Evolutionary conservation across 2,113 vertebrate genomes (phyloP), one percentile per base, ranked within the genome.

Genomic region (Polyodon spathula): DNA sequence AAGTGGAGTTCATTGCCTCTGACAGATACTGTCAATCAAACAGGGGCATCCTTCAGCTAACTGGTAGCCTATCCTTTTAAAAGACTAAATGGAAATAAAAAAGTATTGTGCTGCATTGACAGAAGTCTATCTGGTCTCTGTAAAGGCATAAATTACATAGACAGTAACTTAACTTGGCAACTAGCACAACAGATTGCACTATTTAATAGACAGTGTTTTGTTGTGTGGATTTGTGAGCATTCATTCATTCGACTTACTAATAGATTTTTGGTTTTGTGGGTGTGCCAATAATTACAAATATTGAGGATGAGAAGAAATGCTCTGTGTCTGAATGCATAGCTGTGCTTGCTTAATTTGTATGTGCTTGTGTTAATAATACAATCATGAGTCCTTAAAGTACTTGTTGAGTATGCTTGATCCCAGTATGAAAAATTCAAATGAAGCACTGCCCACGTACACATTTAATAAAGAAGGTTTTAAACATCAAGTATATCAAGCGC

Each of bases 11-110:
- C 89, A 92, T 91, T 86, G 88, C 82, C 83, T 86, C 75, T 79
- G 86, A 93, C 85, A 86, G 90, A 90, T 84, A 79, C 84, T 92
- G 92, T 85, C 90, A 92, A 85, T 93, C 90, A 91, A 74, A 54
- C 42, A 37, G 58, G 58, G n/a, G 79, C 62, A 73, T 63, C 69
- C 73, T 73, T 83, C 78, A 66, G 81, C 81, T 80, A 82, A 80
- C 78, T 75, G 77, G 73, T 73, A 83, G 79, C 66, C 80, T 69
- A 68, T 69, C 71, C 73, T 75, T 84, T 77, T 65, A 43, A 86
- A 78, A 83, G 76, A 83, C 75, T 81, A 76, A 68, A 75, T 71
- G 66, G 2, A 60, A 54, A 38, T 12, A 4, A 62, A 68, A 62
- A 71, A 61, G 66, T 63, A 76, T 85, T 86, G 78, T 79, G 77